Evolutionary conservation across 2,888 invertebrate species (phyloP).

Genomic region (Arctia plantaginis): DNA sequence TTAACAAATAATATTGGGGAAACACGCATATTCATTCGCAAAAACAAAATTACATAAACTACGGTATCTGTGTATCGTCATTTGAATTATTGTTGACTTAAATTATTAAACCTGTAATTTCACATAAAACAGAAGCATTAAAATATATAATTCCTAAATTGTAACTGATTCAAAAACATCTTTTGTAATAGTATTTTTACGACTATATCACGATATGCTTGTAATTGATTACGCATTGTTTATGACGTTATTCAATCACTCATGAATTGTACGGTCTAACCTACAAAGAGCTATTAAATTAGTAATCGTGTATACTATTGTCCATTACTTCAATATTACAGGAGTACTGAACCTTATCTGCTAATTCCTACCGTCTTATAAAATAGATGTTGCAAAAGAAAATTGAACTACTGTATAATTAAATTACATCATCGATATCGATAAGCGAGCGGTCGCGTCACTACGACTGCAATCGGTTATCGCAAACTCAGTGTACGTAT

Average conservation of each 20-base stretch:
- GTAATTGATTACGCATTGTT: conserved; percentile 6
- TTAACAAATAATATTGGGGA: too few relatives aligned
- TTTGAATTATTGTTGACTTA: not conserved
- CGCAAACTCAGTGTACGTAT: conserved; percentile 64
- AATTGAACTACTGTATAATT: conserved; percentile 31
- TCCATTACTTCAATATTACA: conserved; percentile 16
- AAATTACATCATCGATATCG: conserved; percentile 61
- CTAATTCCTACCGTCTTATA: conserved; percentile 17
- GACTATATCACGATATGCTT: not conserved
- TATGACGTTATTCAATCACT: conserved; percentile 12
- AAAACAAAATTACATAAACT: too few relatives aligned
- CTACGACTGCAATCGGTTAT: conserved; percentile 73
- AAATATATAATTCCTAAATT: not conserved
- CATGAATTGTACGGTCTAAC: conserved; percentile 2
- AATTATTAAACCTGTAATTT: not conserved
- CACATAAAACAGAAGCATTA: not conserved
- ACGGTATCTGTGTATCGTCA: too few relatives aligned
- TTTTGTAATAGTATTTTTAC: conserved; percentile 1
- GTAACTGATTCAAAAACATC: not conserved
- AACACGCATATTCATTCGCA: too few relatives aligned
- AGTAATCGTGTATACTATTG: conserved; percentile 17
- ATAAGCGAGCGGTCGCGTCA: conserved; percentile 59
- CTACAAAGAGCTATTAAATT: conserved; percentile 15
- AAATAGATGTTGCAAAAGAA: conserved; percentile 25
- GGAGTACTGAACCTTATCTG: conserved; percentile 19